These are phyloP conservation scores for Cyprinella venusta DNA, from an alignment of 2,797 vertebrate genomes.

Conservation along the genomic window DNA sequence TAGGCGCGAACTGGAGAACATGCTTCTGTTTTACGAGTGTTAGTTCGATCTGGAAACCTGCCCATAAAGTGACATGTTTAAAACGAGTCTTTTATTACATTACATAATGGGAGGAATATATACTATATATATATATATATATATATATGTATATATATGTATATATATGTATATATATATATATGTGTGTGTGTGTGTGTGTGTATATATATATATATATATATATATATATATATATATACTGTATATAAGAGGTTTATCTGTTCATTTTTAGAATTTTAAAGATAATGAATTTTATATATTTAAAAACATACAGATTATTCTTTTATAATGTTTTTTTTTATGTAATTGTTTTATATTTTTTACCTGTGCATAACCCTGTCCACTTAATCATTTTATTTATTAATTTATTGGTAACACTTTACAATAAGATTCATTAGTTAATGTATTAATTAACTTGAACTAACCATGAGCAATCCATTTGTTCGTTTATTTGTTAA, in stretches of 20 bases:
- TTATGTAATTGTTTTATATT: background rate
- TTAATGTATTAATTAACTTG: too few species aligned
- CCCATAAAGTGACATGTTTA: conserved; percentile 4
- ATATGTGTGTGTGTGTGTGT: too few species aligned
- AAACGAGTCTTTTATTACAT: background rate
- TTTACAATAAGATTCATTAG: too few species aligned
- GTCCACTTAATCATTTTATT: background rate
- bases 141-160: too few species aligned
- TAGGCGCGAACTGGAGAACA: conserved; percentile 1
- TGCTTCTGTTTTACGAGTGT: conserved; percentile 21
- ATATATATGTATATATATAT: too few species aligned
- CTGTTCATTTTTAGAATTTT: background rate
- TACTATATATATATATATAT: too few species aligned
- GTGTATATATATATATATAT: too few species aligned
- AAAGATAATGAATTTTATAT: background rate
- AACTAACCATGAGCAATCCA: too few species aligned
- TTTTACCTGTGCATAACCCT: background rate
- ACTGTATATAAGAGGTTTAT: background rate
- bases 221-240: too few species aligned
- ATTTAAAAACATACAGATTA: background rate
- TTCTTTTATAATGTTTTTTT: background rate
- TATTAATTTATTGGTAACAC: too few species aligned
- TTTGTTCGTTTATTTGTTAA: too few species aligned
- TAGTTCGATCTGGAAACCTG: conserved; percentile 5
- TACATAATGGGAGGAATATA: background rate